phyloP scores from a whole-genome alignment of 2,113 vertebrate genomes.

The Alexandromys fortis region DNA sequence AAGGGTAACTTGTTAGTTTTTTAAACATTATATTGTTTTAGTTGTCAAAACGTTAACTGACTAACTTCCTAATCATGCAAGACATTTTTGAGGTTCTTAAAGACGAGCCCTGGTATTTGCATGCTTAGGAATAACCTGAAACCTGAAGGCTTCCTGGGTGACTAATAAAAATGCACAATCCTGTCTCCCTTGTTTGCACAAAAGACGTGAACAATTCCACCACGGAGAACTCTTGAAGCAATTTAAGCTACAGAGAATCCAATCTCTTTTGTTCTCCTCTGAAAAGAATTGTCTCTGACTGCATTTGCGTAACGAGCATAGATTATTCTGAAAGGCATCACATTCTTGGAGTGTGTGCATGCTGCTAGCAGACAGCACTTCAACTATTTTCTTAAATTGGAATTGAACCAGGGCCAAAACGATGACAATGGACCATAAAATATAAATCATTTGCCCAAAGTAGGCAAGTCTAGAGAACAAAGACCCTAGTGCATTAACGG shows the following conservation, averaged over 20 bases:
- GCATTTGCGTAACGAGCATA: conserved; percentile 73
- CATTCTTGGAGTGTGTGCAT: conserved; percentile 78
- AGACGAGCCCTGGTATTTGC: conserved; percentile 8
- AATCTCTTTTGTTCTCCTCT: conserved; percentile 69
- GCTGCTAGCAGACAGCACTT: conserved; percentile 73
- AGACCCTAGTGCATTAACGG: background rate
- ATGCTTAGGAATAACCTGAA: conserved; percentile 46
- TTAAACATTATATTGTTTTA: conserved; percentile 63
- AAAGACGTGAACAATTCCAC: conserved; percentile 61
- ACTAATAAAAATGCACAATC: conserved; percentile 71
- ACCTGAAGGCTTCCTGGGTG: conserved; percentile 41
- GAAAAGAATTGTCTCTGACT: conserved; percentile 75
- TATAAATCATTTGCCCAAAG: conserved; percentile 66
- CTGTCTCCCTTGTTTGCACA: conserved; percentile 64
- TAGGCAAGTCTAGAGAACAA: conserved; percentile 44
- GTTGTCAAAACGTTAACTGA: conserved; percentile 69
- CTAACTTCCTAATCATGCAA: conserved; percentile 69
- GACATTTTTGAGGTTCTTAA: conserved; percentile 53
- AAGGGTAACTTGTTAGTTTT: conserved; percentile 41
- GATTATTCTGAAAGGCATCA: conserved; percentile 77
- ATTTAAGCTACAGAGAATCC: conserved; percentile 56
- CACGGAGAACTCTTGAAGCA: conserved; percentile 34
- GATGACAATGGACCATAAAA: conserved; percentile 41
- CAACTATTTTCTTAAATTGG: conserved; percentile 75
- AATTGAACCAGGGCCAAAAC: conserved; percentile 62